Evolutionary conservation across 2,797 vertebrate genomes (phyloP).

Genomic region (Acrocephalus scirpaceus): DNA sequence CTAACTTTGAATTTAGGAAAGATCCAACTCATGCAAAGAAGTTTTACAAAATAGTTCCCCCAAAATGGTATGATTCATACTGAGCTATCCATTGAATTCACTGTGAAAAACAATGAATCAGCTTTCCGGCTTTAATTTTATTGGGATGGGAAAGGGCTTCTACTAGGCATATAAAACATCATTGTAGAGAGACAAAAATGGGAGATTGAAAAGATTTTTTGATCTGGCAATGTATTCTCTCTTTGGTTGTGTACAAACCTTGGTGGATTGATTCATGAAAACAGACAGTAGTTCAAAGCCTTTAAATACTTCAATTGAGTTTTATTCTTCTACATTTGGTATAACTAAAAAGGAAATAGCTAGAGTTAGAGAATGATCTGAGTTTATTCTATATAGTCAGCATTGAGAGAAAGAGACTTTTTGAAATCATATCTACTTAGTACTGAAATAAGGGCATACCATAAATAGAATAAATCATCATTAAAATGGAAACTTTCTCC

Average conservation of each 20-base stretch:
- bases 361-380: background rate
- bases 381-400: background rate
- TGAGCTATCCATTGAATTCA: background rate
- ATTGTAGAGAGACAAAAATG: background rate
- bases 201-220: background rate
- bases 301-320: background rate
- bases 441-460: background rate
- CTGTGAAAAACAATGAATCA: background rate
- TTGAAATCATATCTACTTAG: background rate
- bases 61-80: background rate
- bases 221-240: background rate
- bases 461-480: background rate
- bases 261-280: background rate
- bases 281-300: background rate
- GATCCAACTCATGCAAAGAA: background rate
- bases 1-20: background rate
- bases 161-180: background rate
- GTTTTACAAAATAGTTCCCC: background rate
- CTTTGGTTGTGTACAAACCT: background rate
- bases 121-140: background rate
- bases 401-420: background rate
- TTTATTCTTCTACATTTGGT: background rate
- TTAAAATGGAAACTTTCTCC: background rate
- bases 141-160: background rate
- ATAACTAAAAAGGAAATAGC: background rate